Conservation (phyloP, 2,113 vertebrate genomes). For the Casuarius casuarius region DNA sequence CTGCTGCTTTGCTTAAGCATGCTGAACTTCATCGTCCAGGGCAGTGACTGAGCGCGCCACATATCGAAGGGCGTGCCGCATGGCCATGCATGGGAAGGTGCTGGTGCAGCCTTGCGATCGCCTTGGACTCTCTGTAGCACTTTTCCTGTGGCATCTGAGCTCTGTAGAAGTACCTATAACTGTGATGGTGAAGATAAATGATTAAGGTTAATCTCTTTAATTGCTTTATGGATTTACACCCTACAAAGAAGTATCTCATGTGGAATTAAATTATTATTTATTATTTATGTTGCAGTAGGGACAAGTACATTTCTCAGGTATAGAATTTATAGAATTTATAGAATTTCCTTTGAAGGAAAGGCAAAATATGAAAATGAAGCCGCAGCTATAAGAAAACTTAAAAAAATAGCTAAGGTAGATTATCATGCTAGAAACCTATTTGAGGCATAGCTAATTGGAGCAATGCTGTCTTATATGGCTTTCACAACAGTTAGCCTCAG, state of each 20-base stretch:
- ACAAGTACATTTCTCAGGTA: neutral
- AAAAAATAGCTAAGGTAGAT: neutral
- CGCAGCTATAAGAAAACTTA: neutral
- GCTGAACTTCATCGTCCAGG: neutral
- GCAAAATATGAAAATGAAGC: neutral
- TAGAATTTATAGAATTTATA: too few species aligned
- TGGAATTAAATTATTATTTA: neutral
- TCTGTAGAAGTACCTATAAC: neutral
- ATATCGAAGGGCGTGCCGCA: rapidly evolving
- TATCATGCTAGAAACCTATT: neutral
- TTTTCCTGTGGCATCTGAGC: neutral
- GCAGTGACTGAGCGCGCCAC: neutral
- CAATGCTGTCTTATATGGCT: neutral
- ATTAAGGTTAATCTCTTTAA: neutral
- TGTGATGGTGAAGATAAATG: neutral
- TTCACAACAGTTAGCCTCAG: neutral
- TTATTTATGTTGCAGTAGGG: neutral
- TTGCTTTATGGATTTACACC: neutral
- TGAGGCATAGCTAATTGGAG: neutral
- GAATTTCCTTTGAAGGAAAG: neutral
- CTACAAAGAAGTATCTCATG: neutral
- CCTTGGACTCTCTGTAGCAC: neutral
- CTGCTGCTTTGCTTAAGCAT: neutral
- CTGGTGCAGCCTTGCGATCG: neutral
- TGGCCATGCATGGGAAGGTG: neutral